Evolutionary conservation across 2,113 vertebrate species (phyloP).

Genomic region (Gulo gulo): DNA sequence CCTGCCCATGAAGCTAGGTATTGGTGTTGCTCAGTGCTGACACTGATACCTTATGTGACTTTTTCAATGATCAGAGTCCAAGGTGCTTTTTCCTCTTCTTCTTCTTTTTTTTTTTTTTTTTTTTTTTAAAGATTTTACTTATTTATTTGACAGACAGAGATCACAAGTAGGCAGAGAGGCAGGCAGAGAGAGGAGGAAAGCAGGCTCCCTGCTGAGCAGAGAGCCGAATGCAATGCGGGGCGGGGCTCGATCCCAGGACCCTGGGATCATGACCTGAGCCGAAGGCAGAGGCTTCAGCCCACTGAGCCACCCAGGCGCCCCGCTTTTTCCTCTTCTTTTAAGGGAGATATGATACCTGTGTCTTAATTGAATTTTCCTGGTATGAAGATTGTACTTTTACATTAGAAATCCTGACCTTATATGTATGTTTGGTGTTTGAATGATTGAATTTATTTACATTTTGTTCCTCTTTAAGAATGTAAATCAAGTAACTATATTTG

Average conservation of each 20-base stretch:
- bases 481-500: neutral
- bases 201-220: no score
- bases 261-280: no score
- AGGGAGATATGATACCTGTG: neutral
- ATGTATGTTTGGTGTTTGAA: neutral
- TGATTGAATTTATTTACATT: conserved; percentile 49
- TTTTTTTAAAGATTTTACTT: no score
- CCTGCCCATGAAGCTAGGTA: conserved; percentile 16
- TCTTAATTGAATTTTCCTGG: neutral
- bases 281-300: no score
- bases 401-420: neutral
- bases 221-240: no score
- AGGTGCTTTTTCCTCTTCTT: neutral
- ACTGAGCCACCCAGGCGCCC: no score
- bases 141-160: no score
- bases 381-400: conserved; percentile 21
- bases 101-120: no score
- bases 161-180: no score
- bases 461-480: neutral
- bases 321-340: neutral
- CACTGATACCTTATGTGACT: conserved; percentile 19
- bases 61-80: conserved; percentile 32
- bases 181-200: no score
- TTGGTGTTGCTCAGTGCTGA: conserved; percentile 40
- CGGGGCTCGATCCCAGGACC: no score